Evolutionary conservation across 2,113 vertebrate genomes (phyloP).

Genomic region (Embiotoca jacksoni): DNA sequence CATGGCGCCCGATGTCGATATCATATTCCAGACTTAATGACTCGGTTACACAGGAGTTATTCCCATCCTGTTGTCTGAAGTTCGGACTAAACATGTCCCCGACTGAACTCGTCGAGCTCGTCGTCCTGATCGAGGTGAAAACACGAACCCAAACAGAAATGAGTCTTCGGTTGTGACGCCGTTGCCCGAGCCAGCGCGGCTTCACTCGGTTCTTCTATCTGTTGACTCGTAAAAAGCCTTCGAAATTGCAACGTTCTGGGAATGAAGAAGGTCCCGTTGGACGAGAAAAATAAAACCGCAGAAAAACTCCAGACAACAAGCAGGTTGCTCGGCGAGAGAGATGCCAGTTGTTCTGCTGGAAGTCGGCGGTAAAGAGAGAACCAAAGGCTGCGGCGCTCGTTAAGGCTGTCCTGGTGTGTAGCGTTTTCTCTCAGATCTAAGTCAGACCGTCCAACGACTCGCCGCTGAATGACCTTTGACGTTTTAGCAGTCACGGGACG

Average conservation of each 20-base stretch:
- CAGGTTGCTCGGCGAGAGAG: not conserved
- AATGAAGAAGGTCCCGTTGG: not conserved
- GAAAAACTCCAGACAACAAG: not conserved
- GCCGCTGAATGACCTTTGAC: no score
- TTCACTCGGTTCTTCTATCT: not conserved
- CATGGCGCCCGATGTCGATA: not conserved
- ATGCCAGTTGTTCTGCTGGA: not conserved
- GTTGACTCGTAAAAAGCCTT: not conserved
- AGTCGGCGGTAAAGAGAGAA: not conserved
- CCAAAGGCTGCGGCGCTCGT: not conserved
- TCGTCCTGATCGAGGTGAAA: not conserved
- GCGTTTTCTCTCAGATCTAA: no score
- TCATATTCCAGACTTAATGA: not conserved
- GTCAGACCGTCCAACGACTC: no score
- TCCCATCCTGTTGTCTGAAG: constrained; percentile 3
- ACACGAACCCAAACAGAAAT: constrained; percentile 17
- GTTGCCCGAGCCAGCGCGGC: not conserved
- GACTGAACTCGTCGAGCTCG: not conserved
- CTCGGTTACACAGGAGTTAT: not conserved
- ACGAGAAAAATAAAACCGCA: not conserved
- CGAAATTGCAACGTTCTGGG: not conserved
- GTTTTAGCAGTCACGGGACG: no score
- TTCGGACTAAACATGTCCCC: not conserved
- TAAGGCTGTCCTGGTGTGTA: no score
- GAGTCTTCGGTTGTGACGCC: not conserved